Percentiles rank a stretch among this genome's conserved stretches.
Evolutionary conservation across 1,140 invertebrate genomes (phyloP).

Genomic region (Drosophila murphyi): DNA sequence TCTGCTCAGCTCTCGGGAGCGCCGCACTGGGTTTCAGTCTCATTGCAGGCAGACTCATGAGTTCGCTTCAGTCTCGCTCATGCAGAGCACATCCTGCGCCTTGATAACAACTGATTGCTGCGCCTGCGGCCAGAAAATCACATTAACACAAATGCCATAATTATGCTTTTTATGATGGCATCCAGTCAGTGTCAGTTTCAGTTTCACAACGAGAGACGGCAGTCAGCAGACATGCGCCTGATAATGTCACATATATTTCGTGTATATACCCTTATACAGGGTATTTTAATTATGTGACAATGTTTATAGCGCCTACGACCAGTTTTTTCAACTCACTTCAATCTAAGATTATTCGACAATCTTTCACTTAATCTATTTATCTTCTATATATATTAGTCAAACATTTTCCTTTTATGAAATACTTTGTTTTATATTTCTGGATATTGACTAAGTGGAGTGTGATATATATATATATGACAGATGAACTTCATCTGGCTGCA

Average conservation of each 20-base stretch:
- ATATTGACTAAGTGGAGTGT: too few relatives aligned
- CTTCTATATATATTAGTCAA: not conserved
- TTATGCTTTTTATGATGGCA: constrained; percentile 61
- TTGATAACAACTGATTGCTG: constrained; percentile 46
- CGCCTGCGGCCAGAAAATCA: constrained; percentile 67
- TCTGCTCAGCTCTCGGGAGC: constrained; percentile 14
- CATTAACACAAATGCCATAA: constrained; percentile 74
- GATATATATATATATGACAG: too few relatives aligned
- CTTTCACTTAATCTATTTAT: too few relatives aligned
- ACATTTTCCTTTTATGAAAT: too few relatives aligned
- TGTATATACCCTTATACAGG: not conserved
- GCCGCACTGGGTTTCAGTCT: not conserved
- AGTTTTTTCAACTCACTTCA: too few relatives aligned
- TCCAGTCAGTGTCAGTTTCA: constrained; percentile 35
- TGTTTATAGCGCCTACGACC: too few relatives aligned
- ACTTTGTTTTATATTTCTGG: too few relatives aligned
- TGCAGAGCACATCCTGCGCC: constrained; percentile 38
- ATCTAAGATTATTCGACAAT: too few relatives aligned
- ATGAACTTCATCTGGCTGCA: not conserved
- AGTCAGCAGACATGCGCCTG: constrained; percentile 12
- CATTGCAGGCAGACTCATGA: constrained; percentile 15
- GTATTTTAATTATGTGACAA: not conserved
- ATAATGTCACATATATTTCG: constrained; percentile 23
- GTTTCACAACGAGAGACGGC: constrained; percentile 13
- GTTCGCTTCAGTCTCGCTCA: constrained; percentile 20